phyloP scores from a whole-genome alignment of 2,888 invertebrate species.

The Synergus laeviventris region DNA sequence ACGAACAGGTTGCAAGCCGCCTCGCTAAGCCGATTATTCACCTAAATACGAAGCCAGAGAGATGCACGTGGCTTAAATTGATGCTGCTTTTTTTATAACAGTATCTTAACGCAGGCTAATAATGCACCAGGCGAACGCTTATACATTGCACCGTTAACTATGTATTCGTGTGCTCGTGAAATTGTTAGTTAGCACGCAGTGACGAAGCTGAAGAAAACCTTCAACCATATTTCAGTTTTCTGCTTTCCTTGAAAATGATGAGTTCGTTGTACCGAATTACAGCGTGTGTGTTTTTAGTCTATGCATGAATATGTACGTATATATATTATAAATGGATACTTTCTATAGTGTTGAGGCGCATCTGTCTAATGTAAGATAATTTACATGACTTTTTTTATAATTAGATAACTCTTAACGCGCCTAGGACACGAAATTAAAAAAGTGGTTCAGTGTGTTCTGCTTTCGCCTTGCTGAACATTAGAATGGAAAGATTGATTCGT shows the following conservation, averaged over 20 bases:
- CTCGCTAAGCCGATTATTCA: slow-evolving; percentile 75
- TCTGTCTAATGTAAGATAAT: neutral
- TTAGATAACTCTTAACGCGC: neutral
- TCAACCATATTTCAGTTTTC: slow-evolving; percentile 19
- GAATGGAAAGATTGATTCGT: neutral
- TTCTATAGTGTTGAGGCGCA: neutral
- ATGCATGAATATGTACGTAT: neutral
- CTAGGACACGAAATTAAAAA: neutral
- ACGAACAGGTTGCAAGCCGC: slow-evolving; percentile 64
- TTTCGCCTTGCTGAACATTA: neutral
- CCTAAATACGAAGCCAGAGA: slow-evolving; percentile 75
- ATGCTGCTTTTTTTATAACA: slow-evolving; percentile 58
- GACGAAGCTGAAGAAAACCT: slow-evolving; percentile 20
- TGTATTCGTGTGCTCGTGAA: slow-evolving; percentile 17
- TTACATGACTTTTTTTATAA: neutral
- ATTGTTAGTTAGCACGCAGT: slow-evolving; percentile 30
- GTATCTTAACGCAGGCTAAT: slow-evolving; percentile 36
- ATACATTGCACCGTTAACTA: slow-evolving; percentile 28
- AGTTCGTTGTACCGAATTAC: slow-evolving; percentile 32
- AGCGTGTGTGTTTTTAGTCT: neutral
- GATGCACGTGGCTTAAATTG: slow-evolving; percentile 74
- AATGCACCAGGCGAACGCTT: slow-evolving; percentile 23
- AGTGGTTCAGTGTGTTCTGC: neutral
- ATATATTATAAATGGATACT: neutral
- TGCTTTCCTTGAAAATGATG: slow-evolving; percentile 23